Conservation (phyloP, 2,888 invertebrate species). For the Pachliopta kotzebuea region DNA sequence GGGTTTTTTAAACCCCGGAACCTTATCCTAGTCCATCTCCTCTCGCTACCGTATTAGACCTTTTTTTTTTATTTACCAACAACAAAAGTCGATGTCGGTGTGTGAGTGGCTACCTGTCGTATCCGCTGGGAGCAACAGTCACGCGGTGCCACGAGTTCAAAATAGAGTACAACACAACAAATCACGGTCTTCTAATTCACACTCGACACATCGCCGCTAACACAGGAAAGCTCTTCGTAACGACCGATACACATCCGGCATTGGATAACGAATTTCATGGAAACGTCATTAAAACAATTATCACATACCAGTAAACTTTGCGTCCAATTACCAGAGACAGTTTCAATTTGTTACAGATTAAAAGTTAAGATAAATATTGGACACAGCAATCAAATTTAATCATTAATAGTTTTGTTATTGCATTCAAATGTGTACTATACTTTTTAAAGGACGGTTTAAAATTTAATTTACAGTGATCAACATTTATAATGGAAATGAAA, state of each 20-base stretch:
- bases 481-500: too few relatives aligned
- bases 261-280: conserved; percentile 40
- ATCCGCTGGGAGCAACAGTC: conserved; percentile 36
- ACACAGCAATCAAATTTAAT: conserved; percentile 56
- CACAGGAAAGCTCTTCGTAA: conserved; percentile 17
- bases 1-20: conserved; percentile 20
- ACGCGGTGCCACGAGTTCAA: conserved; percentile 45
- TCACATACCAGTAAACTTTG: conserved; percentile 41
- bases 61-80: conserved; percentile 44
- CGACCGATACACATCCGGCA: conserved; percentile 10
- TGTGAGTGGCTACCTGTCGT: conserved; percentile 72
- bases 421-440: conserved; percentile 3
- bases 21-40: conserved; percentile 24
- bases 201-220: conserved; percentile 53
- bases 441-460: not conserved
- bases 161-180: conserved; percentile 43
- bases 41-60: conserved; percentile 37
- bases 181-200: conserved; percentile 48
- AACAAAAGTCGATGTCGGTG: conserved; percentile 50
- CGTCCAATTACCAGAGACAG: conserved; percentile 38
- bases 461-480: not conserved
- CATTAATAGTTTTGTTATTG: conserved; percentile 41
- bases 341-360: conserved; percentile 51
- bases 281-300: conserved; percentile 38
- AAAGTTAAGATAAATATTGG: conserved; percentile 52